Conservation (phyloP, 2,888 invertebrate genomes). For the Timandra comae region DNA sequence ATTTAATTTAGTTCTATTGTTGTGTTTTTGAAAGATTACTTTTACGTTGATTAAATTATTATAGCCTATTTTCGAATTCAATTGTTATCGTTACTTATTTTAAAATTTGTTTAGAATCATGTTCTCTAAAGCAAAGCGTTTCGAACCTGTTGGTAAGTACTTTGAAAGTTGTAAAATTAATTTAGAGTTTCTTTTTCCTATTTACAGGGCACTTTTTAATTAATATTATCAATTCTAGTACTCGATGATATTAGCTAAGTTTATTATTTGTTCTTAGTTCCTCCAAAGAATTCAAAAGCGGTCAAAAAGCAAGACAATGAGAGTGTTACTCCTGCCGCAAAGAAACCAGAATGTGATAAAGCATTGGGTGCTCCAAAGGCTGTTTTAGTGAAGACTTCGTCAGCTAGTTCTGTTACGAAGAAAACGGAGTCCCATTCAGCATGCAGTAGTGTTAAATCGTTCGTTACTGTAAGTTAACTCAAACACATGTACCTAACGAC, state of each 20-base stretch:
- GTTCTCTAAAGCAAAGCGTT: conserved; percentile 70
- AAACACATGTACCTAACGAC: too few species aligned
- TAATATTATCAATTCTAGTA: too few species aligned
- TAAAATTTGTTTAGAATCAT: conserved; percentile 28
- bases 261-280: conserved; percentile 21
- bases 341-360: conserved; percentile 9
- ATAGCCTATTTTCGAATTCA: too few species aligned
- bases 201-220: too few species aligned
- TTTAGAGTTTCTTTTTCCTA: too few species aligned
- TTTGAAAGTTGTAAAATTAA: background rate
- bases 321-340: conserved; percentile 23
- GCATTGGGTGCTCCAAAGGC: conserved; percentile 1
- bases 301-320: conserved; percentile 37
- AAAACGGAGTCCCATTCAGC: conserved; percentile 46
- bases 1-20: conserved; percentile 8
- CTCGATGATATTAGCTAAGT: background rate
- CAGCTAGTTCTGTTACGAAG: conserved; percentile 9
- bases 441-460: conserved; percentile 57
- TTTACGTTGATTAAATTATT: background rate
- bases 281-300: conserved; percentile 30
- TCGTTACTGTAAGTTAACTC: conserved; percentile 58
- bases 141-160: conserved; percentile 57
- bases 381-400: conserved; percentile 23
- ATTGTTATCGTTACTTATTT: conserved; percentile 1
- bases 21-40: conserved; percentile 3